Evolutionary conservation across 2,113 vertebrate species (phyloP).

Genomic region (Pterocles burchelli): DNA sequence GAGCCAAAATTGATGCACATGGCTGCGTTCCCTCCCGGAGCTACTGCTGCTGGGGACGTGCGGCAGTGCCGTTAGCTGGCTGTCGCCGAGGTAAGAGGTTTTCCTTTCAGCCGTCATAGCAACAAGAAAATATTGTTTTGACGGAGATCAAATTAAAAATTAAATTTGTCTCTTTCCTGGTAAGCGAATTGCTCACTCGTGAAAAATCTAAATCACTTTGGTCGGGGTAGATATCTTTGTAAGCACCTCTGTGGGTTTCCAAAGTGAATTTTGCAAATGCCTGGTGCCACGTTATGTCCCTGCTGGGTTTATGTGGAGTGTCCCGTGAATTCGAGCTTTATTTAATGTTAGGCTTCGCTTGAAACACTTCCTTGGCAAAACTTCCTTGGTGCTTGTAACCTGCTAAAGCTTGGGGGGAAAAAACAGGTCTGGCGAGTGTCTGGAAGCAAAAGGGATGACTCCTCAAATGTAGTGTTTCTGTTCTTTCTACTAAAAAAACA

Average conservation of each 20-base stretch:
- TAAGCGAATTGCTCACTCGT: conserved; percentile 45
- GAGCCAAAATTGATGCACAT: conserved; percentile 9
- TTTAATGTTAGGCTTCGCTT: neutral
- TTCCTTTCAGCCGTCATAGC: conserved; percentile 53
- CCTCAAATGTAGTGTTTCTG: neutral
- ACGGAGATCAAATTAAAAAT: conserved; percentile 50
- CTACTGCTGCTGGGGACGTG: neutral
- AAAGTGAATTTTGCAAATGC: neutral
- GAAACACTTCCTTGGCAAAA: neutral
- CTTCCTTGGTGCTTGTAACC: neutral
- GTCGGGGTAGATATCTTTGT: neutral
- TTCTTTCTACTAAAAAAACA: neutral
- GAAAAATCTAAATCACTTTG: conserved; percentile 44
- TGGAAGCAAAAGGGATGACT: neutral
- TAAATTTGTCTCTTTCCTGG: conserved; percentile 42
- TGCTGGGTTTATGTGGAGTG: neutral
- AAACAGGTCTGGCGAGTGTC: neutral
- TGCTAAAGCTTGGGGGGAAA: neutral
- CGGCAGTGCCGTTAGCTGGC: neutral
- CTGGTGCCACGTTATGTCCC: neutral
- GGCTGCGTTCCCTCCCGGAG: neutral
- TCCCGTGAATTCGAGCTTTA: neutral
- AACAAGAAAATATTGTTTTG: conserved; percentile 65
- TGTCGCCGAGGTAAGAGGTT: neutral
- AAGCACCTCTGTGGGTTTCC: conserved; percentile 20